Base-by-base conservation (phyloP, 2,888 invertebrate genomes). In the Mimas tiliae region DNA sequence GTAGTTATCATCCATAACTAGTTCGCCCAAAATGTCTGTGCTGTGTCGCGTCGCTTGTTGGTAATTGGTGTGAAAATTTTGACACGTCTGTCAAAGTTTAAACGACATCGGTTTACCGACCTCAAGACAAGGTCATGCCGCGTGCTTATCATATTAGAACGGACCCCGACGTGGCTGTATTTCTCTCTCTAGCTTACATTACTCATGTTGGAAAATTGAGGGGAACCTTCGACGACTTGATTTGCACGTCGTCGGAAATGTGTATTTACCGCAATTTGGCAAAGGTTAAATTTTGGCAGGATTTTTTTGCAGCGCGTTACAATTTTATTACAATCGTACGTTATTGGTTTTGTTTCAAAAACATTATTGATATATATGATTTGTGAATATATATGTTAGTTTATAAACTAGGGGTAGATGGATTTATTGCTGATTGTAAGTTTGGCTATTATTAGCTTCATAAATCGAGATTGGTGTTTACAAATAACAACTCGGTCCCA, bases 41-140 rank as follows among this genome's bases (percentile, higher is more conserved):
- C n/a, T n/a, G n/a, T n/a, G n/a, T n/a, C n/a, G n/a, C n/a, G 48
- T 16, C 0, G 3, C 16, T 7, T 55, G 55, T 38, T n/a, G 9
- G 16, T 19, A 63, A 63, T 11, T 27, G n/a, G n/a, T 64, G 53
- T 53, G 27, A 42, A 27, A 47, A 47, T 65, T 55, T 65, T 65
- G 47, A 47, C 64, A 65, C 64, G 64, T 55, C 52, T 65, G 67
- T 65, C 62, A 65, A 66, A 77, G 78, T 79, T 76, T 74, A 74
- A 74, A 72, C 72, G 72, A 66, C 76, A 76, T 75, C 75, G 70
- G 79, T 80, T 74, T 80, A 72, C 67, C 65, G 81, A 80, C 83
- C 78, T 81, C 74, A 64, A 21, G 50, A 34, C 77, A 79, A 82
- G 79, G 82, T 70, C 77, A 67, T 65, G 48, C 52, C 77, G 67